These are phyloP conservation scores for Cephus pygmeus DNA, from an alignment of 2,888 invertebrate species.

Conservation along the genomic window DNA sequence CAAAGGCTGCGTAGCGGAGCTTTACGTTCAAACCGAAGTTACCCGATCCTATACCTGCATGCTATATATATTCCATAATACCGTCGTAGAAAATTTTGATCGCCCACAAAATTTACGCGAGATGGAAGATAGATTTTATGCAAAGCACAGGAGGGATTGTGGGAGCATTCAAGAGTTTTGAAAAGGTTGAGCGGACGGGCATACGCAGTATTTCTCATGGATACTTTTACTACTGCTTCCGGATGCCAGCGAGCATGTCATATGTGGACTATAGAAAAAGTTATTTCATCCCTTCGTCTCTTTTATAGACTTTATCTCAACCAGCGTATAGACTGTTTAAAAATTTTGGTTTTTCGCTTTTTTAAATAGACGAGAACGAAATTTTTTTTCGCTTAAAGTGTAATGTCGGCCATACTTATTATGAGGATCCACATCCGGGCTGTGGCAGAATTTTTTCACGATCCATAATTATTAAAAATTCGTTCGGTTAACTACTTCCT, in stretches of 20 bases:
- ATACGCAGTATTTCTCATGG: too few species aligned
- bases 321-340: too few species aligned
- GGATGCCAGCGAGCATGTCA: not conserved
- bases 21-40: not conserved
- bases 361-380: too few species aligned
- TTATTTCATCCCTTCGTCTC: not conserved
- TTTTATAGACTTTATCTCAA: not conserved
- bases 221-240: not conserved
- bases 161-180: not conserved
- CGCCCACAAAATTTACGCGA: slow-evolving; percentile 1
- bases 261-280: not conserved
- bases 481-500: too few species aligned
- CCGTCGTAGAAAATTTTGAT: slow-evolving; percentile 4
- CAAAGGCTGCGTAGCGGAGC: not conserved
- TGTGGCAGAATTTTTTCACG: too few species aligned
- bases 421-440: too few species aligned
- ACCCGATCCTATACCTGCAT: too few species aligned
- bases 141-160: slow-evolving; percentile 1
- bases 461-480: too few species aligned
- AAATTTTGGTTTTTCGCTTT: too few species aligned
- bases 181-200: not conserved
- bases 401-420: too few species aligned
- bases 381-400: too few species aligned
- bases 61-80: not conserved
- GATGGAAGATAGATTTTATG: slow-evolving; percentile 13